Evolutionary conservation across 2,797 vertebrate genomes (phyloP).

Genomic region (Emydoidea blandingii): DNA sequence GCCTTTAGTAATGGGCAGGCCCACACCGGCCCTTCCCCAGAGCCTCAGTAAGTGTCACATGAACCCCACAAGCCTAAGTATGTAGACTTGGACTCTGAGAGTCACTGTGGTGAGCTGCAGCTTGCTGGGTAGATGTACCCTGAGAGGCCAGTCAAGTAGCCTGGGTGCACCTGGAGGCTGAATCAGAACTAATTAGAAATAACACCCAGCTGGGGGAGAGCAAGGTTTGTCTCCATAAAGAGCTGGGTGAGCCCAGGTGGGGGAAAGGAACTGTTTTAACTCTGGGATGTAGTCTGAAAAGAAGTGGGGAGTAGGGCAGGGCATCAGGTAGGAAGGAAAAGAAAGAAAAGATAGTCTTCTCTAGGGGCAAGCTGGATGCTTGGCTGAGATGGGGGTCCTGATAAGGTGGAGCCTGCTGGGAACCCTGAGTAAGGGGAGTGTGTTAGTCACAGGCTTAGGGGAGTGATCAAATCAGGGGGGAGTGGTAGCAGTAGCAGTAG

Average conservation of each 20-base stretch:
- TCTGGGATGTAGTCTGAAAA: neutral
- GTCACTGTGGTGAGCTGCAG: neutral
- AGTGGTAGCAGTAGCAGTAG: too few species aligned
- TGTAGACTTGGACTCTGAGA: neutral
- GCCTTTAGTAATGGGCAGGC: neutral
- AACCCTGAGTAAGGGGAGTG: neutral
- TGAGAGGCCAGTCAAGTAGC: neutral
- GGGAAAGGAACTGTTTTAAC: neutral
- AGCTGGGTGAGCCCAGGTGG: too few species aligned
- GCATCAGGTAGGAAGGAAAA: too few species aligned
- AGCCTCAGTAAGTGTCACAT: neutral
- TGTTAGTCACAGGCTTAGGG: neutral
- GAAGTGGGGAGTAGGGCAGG: neutral
- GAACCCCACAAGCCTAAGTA: neutral
- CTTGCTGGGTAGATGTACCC: neutral
- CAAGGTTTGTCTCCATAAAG: neutral
- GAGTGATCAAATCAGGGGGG: too few species aligned
- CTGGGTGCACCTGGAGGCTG: neutral
- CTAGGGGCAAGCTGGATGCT: neutral
- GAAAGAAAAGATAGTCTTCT: neutral
- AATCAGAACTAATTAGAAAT: neutral
- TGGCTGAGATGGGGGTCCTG: neutral
- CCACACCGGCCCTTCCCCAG: neutral
- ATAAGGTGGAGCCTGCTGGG: neutral
- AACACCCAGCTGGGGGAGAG: neutral